Evolutionary conservation across 2,113 vertebrate genomes (phyloP).

Genomic region (Corvus hawaiiensis): DNA sequence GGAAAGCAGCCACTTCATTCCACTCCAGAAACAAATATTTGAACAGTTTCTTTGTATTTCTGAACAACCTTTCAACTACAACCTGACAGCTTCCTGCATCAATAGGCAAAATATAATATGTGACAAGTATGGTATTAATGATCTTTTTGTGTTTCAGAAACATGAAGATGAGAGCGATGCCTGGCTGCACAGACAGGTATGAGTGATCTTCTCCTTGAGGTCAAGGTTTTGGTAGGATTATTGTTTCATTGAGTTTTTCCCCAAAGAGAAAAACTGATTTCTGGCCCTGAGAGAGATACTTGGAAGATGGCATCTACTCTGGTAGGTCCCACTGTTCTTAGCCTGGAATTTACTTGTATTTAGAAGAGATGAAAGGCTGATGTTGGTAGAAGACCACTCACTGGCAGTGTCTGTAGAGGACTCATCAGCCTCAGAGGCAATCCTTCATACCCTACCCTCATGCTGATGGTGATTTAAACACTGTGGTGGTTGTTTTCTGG

Average conservation of each 20-base stretch:
- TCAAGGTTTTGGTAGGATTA: not conserved
- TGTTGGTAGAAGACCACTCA: not conserved
- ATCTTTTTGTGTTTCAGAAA: constrained; percentile 78
- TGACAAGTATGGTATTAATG: not conserved
- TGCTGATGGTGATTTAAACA: not conserved
- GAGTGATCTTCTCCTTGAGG: not conserved
- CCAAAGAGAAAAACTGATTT: not conserved
- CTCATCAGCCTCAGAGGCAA: not conserved
- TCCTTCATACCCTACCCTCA: not conserved
- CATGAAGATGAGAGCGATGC: constrained; percentile 93
- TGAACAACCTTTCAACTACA: not conserved
- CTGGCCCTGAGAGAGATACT: not conserved
- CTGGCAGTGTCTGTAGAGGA: not conserved
- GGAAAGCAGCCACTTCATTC: not conserved
- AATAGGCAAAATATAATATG: not conserved
- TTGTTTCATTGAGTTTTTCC: not conserved
- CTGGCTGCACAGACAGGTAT: constrained; percentile 96
- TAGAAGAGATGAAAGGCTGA: not conserved
- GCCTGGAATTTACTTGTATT: not conserved
- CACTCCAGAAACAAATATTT: not conserved
- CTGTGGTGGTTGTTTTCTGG: not conserved
- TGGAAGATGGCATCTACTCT: not conserved
- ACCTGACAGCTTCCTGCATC: not conserved
- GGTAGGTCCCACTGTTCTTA: not conserved
- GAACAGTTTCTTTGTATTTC: not conserved